A percentile compares a stretch with the other conserved stretches of the same genome.
These are phyloP conservation scores for Tortrix viridana DNA, from an alignment of 2,888 invertebrate genomes.

Conservation along the genomic window DNA sequence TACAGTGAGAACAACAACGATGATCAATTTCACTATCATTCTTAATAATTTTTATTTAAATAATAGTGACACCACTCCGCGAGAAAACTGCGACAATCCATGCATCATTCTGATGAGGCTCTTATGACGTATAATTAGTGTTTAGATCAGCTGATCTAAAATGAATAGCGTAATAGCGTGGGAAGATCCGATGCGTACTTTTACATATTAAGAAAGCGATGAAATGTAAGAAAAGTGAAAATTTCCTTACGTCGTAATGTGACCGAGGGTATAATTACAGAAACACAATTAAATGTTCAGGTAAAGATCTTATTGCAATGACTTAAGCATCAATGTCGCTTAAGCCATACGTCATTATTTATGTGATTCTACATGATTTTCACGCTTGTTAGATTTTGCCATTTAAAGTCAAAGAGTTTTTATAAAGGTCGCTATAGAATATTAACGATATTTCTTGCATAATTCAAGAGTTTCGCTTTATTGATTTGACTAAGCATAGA, in stretches of 20 bases:
- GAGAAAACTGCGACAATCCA: slow-evolving; percentile 4
- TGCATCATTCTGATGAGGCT: slow-evolving; percentile 15
- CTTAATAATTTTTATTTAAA: no score
- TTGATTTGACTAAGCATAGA: no score
- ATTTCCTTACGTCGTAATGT: slow-evolving; percentile 41
- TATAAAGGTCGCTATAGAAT: background rate
- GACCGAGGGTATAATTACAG: slow-evolving; percentile 46
- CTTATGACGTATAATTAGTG: slow-evolving; percentile 37
- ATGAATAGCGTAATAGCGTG: slow-evolving; percentile 53
- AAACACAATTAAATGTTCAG: slow-evolving; percentile 26
- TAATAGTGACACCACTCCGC: background rate
- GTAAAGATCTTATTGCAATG: no score
- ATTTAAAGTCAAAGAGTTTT: background rate
- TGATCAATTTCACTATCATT: no score
- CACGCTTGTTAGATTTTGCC: slow-evolving; percentile 13
- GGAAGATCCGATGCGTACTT: slow-evolving; percentile 48
- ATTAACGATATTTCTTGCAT: no score
- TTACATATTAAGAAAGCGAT: slow-evolving; percentile 48
- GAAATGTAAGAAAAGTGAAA: slow-evolving; percentile 62
- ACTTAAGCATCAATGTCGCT: no score
- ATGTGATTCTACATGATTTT: background rate
- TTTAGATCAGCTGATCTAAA: slow-evolving; percentile 42
- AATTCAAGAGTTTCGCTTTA: no score
- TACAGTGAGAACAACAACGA: no score
- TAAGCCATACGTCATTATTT: no score